A percentile compares a stretch with the other conserved stretches of the same genome.
These are phyloP conservation scores for Sapayoa aenigma DNA, from an alignment of 2,113 vertebrate species.

Conservation along the genomic window DNA sequence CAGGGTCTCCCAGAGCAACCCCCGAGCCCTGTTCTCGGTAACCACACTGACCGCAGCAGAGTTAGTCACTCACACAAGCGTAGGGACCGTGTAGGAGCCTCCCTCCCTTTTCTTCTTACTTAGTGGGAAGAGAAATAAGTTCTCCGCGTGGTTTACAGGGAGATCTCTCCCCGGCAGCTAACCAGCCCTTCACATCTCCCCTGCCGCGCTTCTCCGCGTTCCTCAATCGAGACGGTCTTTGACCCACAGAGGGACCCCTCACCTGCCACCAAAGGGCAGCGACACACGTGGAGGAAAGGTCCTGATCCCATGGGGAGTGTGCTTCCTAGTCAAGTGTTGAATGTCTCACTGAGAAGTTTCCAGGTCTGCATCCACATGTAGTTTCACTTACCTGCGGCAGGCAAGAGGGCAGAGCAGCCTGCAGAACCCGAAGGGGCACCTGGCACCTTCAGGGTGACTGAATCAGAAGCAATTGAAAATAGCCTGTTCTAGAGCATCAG, in stretches of 20 bases:
- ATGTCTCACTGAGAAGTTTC: accelerated
- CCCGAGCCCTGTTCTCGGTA: neutral
- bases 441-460: neutral
- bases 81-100: accelerated
- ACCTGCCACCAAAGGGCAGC: accelerated
- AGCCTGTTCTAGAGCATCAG: neutral
- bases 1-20: too few relatives aligned
- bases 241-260: neutral
- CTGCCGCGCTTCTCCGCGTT: accelerated
- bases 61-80: neutral
- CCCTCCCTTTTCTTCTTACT: neutral
- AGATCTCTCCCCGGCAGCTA: neutral
- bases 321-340: accelerated
- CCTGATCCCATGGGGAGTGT: accelerated
- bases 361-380: neutral
- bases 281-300: accelerated
- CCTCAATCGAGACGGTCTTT: accelerated
- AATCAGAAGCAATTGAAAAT: neutral
- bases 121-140: too few relatives aligned
- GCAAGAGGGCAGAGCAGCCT: neutral
- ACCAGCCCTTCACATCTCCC: accelerated
- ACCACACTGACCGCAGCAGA: neutral
- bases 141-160: accelerated
- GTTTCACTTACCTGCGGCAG: neutral
- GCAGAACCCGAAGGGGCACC: neutral